Evolutionary conservation across 1,140 invertebrate genomes (phyloP).

Genomic region (Nasonia giraulti): DNA sequence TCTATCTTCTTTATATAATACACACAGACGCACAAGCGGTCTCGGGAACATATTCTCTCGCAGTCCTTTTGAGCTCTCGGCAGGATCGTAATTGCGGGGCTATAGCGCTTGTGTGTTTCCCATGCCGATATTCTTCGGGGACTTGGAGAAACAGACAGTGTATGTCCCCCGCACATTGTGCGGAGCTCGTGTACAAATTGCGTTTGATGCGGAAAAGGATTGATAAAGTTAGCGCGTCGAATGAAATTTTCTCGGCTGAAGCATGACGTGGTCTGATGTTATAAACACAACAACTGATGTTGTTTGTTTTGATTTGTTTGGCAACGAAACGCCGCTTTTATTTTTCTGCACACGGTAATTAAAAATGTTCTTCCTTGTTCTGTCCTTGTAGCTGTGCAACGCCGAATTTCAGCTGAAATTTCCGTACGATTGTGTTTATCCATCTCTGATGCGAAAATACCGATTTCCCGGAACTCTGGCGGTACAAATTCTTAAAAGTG

Average conservation of each 20-base stretch:
- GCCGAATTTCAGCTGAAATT: too few species aligned
- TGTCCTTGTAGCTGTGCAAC: too few species aligned
- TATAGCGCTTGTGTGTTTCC: background rate
- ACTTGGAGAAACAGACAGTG: background rate
- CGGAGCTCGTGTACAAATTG: conserved; percentile 16
- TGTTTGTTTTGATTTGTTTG: too few species aligned
- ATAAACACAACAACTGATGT: too few species aligned
- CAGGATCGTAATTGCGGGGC: conserved; percentile 26
- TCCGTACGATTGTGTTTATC: too few species aligned
- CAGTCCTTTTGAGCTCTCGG: conserved; percentile 8
- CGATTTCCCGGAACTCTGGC: too few species aligned
- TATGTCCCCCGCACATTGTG: background rate
- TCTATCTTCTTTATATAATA: background rate
- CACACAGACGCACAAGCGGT: background rate
- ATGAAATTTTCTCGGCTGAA: background rate
- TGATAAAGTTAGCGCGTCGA: background rate
- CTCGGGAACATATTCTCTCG: background rate
- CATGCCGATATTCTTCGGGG: conserved; percentile 37
- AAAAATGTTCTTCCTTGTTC: too few species aligned
- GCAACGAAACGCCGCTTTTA: too few species aligned
- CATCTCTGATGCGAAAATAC: too few species aligned
- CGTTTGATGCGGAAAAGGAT: conserved; percentile 4
- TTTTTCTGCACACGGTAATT: too few species aligned
- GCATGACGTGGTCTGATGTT: background rate
- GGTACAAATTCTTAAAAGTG: too few species aligned